Evolutionary conservation across 2,888 invertebrate genomes (phyloP).

Genomic region (Diachrysia chrysitis): DNA sequence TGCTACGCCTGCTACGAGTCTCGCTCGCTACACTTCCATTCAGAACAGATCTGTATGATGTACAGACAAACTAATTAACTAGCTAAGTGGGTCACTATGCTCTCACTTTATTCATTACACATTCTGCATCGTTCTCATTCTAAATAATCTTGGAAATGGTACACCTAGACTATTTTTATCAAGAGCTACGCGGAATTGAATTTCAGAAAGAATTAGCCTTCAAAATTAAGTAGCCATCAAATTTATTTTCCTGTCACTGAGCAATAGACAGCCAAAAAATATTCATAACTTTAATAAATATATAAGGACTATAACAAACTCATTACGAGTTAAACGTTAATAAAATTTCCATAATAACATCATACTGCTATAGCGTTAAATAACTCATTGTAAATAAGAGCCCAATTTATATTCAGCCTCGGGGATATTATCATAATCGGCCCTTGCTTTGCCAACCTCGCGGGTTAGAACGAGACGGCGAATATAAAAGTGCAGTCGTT

Average conservation of each 20-base stretch:
- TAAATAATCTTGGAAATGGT: not conserved
- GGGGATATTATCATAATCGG: slow-evolving; percentile 82
- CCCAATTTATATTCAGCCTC: slow-evolving; percentile 84
- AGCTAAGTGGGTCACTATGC: slow-evolving; percentile 1
- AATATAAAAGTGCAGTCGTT: slow-evolving; percentile 35
- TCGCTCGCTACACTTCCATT: slow-evolving; percentile 2
- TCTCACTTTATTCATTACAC: not conserved
- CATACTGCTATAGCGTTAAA: slow-evolving; percentile 76
- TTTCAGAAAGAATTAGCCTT: not conserved
- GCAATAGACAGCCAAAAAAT: slow-evolving; percentile 20
- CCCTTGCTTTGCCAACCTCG: slow-evolving; percentile 57
- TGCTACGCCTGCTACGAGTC: not conserved
- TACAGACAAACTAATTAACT: not conserved
- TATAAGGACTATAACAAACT: slow-evolving; percentile 59
- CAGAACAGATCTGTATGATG: not conserved
- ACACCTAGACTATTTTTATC: not conserved
- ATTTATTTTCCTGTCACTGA: not conserved
- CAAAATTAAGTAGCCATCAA: not conserved
- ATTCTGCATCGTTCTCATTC: not conserved
- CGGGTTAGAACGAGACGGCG: slow-evolving; percentile 57
- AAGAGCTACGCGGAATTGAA: not conserved
- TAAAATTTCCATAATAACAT: slow-evolving; percentile 80
- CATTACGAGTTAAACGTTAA: slow-evolving; percentile 68
- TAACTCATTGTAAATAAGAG: slow-evolving; percentile 85
- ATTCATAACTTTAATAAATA: slow-evolving; percentile 38